phyloP scores from a whole-genome alignment of 1,140 invertebrate genomes.

The Lamellibrachia luymesi region DNA sequence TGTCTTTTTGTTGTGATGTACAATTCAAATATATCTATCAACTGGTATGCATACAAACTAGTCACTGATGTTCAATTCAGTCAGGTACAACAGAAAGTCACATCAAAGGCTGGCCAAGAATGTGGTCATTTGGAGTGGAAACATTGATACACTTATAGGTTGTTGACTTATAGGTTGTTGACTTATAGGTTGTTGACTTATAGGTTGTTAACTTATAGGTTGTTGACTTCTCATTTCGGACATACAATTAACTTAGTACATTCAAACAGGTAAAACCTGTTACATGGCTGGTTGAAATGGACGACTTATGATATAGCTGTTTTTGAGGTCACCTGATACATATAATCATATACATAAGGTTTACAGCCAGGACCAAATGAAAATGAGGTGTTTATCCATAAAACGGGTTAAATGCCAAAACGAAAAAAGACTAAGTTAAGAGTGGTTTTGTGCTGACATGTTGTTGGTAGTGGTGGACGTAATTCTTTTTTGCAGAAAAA shows the following conservation, averaged over 20 bases:
- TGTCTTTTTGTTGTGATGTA: background rate
- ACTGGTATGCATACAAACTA: background rate
- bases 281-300: background rate
- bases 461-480: too few species aligned
- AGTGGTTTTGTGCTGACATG: too few species aligned
- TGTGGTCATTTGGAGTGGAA: background rate
- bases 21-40: background rate
- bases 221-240: background rate
- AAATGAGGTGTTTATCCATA: too few species aligned
- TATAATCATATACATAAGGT: background rate
- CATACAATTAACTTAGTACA: background rate
- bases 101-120: background rate
- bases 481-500: too few species aligned
- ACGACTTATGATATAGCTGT: background rate
- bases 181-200: too few species aligned
- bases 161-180: too few species aligned
- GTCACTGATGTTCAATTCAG: background rate
- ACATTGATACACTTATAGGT: background rate
- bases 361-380: too few species aligned
- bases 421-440: too few species aligned
- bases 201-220: background rate
- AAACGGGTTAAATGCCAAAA: too few species aligned
- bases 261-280: background rate
- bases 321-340: background rate
- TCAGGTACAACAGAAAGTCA: background rate